Conservation (phyloP, 2,888 invertebrate species). For the Alloplasta piceator region DNA sequence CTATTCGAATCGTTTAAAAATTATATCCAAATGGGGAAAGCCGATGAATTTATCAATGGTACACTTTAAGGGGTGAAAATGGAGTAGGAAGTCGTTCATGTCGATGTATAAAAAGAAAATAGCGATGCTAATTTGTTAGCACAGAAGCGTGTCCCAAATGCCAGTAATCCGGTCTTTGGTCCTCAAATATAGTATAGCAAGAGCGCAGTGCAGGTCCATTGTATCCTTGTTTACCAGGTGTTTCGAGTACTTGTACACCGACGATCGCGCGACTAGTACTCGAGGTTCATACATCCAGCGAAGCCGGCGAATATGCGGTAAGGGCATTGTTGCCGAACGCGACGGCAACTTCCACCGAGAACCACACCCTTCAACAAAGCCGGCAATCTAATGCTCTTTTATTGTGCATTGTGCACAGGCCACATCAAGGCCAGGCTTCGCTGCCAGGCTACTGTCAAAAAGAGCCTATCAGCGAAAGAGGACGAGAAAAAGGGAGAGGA, state of each 20-base stretch:
- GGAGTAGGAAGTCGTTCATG: not conserved
- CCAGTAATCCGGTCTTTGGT: constrained; percentile 79
- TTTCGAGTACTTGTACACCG: constrained; percentile 77
- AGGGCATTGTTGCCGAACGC: constrained; percentile 78
- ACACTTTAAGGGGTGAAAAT: too few species aligned
- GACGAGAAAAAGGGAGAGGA: constrained; percentile 9
- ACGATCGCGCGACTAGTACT: constrained; percentile 64
- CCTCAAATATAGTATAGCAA: constrained; percentile 18
- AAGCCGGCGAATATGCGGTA: constrained; percentile 41
- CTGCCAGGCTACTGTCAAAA: constrained; percentile 45
- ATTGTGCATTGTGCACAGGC: constrained; percentile 82
- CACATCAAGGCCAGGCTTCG: constrained; percentile 72
- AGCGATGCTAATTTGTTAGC: constrained; percentile 80
- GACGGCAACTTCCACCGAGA: constrained; percentile 71
- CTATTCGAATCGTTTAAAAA: too few species aligned
- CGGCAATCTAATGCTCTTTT: constrained; percentile 83
- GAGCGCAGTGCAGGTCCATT: constrained; percentile 72
- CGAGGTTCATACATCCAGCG: constrained; percentile 75
- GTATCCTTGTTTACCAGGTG: constrained; percentile 83
- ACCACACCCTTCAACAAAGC: constrained; percentile 78
- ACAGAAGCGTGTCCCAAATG: constrained; percentile 79
- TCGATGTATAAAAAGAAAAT: not conserved
- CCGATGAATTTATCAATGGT: too few species aligned
- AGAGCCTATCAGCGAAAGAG: constrained; percentile 27
- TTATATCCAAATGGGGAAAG: too few species aligned